Conservation (phyloP, 1,140 invertebrate species). For the Bombus haemorrhoidalis region DNA sequence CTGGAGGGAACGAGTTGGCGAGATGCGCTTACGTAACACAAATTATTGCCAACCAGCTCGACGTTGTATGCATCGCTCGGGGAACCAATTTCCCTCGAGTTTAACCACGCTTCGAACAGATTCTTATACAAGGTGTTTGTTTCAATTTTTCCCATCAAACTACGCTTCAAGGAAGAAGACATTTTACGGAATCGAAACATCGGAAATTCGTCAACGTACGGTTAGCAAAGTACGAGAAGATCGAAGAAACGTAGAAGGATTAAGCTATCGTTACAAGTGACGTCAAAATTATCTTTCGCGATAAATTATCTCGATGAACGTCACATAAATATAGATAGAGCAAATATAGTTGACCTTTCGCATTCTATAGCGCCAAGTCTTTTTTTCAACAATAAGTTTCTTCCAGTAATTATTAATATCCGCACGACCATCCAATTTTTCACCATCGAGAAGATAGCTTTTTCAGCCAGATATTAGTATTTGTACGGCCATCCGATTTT, state of each 20-base stretch:
- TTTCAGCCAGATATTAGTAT: too few relatives aligned
- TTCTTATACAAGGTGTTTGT: background rate
- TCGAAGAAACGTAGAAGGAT: background rate
- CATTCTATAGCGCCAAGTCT: background rate
- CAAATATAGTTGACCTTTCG: background rate
- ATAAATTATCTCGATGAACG: background rate
- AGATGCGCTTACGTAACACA: constrained; percentile 28
- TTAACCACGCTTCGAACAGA: background rate
- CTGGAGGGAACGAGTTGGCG: constrained; percentile 43
- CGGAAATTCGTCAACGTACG: background rate
- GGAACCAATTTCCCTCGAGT: constrained; percentile 30
- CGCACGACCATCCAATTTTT: too few relatives aligned
- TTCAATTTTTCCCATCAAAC: background rate
- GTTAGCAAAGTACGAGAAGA: background rate
- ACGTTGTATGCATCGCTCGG: background rate
- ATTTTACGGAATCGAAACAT: background rate
- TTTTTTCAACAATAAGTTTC: background rate
- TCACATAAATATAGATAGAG: too few relatives aligned
- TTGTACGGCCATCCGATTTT: too few relatives aligned
- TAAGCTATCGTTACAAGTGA: background rate
- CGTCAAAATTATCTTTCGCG: background rate
- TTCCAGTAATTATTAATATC: background rate
- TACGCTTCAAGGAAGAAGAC: background rate
- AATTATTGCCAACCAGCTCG: constrained; percentile 21
- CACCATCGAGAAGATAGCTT: too few relatives aligned